Evolutionary conservation across 2,113 vertebrate genomes (phyloP).

Genomic region (Bombycilla garrulus): DNA sequence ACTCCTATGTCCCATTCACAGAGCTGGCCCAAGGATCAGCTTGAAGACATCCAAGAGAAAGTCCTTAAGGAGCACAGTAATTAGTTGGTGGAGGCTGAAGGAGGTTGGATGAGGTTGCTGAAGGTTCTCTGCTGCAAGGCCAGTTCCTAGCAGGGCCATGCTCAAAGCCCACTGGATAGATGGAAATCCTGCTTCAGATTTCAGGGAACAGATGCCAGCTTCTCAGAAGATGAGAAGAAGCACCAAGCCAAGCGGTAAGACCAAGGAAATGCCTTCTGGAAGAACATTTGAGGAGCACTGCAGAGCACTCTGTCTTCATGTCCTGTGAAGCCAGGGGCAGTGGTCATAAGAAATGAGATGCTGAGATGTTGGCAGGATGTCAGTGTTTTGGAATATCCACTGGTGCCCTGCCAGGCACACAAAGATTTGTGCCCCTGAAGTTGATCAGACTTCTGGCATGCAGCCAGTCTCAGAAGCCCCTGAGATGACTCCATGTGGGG

Average conservation of each 20-base stretch:
- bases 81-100: not conserved
- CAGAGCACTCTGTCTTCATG: not conserved
- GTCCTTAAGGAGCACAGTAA: not conserved
- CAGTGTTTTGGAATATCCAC: not conserved
- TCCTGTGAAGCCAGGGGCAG: not conserved
- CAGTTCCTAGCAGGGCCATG: not conserved
- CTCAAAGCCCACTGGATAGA: not conserved
- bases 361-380: not conserved
- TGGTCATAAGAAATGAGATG: not conserved
- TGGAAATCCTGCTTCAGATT: not conserved
- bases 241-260: not conserved
- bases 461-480: not conserved
- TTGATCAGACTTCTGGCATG: not conserved
- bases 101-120: not conserved
- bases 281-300: not conserved
- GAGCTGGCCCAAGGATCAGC: not conserved
- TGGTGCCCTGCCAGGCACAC: not conserved
- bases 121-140: not conserved
- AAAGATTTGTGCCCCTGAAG: not conserved
- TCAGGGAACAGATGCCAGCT: not conserved
- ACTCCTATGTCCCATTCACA: not conserved
- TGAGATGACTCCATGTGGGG: not conserved
- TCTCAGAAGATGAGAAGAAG: not conserved
- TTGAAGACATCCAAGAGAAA: fast-evolving
- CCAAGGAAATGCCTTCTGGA: not conserved